Conservation (phyloP, 2,113 vertebrate genomes). For the Ochotona princeps region DNA sequence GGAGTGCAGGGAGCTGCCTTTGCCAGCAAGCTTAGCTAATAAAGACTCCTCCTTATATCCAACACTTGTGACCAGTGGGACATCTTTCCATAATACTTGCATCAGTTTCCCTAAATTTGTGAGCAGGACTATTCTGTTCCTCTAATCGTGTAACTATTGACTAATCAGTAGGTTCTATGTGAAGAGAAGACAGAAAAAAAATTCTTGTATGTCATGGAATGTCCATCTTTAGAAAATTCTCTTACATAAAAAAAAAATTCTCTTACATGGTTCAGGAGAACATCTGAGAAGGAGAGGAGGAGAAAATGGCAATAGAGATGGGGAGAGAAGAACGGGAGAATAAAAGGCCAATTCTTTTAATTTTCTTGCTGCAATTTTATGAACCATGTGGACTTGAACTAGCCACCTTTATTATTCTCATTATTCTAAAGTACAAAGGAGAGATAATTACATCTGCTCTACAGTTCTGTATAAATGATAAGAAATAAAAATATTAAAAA, state of each 20-base stretch:
- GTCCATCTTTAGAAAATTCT: background rate
- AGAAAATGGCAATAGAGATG: background rate
- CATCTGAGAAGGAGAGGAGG: background rate
- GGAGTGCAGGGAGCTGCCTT: too few relatives aligned
- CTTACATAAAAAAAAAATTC: background rate
- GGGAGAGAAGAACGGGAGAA: background rate
- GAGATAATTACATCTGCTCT: background rate
- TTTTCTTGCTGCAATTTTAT: background rate
- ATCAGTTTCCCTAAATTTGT: background rate
- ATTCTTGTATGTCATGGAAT: fast-evolving
- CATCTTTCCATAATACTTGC: background rate
- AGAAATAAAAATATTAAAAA: background rate
- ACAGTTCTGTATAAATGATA: background rate
- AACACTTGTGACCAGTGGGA: too few relatives aligned
- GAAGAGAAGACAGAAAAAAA: background rate
- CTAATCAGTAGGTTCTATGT: too few relatives aligned
- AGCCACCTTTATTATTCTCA: background rate
- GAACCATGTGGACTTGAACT: background rate
- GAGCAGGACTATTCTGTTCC: background rate
- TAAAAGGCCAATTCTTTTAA: background rate
- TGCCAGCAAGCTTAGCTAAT: too few relatives aligned
- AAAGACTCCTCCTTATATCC: too few relatives aligned
- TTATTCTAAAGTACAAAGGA: background rate
- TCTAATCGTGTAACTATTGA: background rate
- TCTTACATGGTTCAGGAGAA: background rate